These are phyloP conservation scores for Ciona savignyi DNA, from an alignment of 23 tunicate species.

Conservation along the genomic window DNA sequence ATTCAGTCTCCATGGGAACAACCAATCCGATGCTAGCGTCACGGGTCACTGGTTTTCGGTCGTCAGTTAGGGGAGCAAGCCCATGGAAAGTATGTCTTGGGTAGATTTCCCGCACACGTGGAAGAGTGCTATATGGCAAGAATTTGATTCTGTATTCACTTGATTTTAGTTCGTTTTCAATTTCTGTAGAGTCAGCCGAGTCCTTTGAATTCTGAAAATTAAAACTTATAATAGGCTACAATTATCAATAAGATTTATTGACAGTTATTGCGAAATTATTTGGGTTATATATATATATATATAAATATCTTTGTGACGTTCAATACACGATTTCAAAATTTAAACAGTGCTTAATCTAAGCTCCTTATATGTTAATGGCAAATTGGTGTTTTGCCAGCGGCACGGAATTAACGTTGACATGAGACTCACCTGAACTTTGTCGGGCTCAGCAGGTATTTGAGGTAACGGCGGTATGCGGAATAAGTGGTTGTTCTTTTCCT, in stretches of 20 bases:
- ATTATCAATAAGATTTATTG: not conserved
- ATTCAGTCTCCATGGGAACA: not conserved
- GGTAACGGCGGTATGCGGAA: slow-evolving; percentile 44
- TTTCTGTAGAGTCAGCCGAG: not conserved
- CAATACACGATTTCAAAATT: no score
- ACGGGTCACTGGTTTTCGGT: slow-evolving; percentile 46
- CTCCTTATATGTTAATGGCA: no score
- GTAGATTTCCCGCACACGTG: slow-evolving; percentile 32
- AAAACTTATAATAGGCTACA: no score
- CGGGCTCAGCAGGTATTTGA: not conserved
- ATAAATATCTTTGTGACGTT: no score
- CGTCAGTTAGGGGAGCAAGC: slow-evolving; percentile 19
- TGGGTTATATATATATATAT: no score
- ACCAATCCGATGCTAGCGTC: slow-evolving; percentile 37
- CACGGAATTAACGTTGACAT: no score
- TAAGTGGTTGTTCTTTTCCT: slow-evolving; percentile 30
- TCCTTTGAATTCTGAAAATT: no score
- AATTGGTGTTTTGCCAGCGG: no score
- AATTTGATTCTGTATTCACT: slow-evolving; percentile 45
- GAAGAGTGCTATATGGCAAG: slow-evolving; percentile 1
- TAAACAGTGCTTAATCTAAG: no score
- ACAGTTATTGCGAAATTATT: not conserved
- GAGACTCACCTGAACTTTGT: no score
- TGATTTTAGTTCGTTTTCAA: not conserved
- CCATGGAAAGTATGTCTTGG: slow-evolving; percentile 58